A percentile compares a stretch with the other conserved stretches of the same genome.
Evolutionary conservation across 2,797 vertebrate species (phyloP).

Genomic region (Tympanoctomys barrerae): DNA sequence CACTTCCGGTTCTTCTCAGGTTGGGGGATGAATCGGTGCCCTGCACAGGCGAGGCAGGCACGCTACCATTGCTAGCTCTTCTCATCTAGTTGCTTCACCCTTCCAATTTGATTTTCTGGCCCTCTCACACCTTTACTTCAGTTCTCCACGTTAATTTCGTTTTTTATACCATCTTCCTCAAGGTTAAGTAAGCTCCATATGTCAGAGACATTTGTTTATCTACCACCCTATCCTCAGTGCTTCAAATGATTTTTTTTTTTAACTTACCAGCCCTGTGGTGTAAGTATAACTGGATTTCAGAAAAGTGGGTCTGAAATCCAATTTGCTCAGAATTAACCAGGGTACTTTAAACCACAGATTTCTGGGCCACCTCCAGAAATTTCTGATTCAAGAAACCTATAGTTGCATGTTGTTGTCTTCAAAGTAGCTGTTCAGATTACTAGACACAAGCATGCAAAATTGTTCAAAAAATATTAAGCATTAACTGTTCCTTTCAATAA

Average conservation of each 20-base stretch:
- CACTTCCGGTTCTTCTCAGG: not conserved
- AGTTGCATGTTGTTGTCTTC: too few relatives aligned
- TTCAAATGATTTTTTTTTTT: not conserved
- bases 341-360: not conserved
- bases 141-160: not conserved
- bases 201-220: not conserved
- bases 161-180: not conserved
- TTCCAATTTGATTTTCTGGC: not conserved
- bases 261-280: not conserved
- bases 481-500: too few relatives aligned
- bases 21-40: not conserved
- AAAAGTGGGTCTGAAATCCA: constrained; percentile 12
- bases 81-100: not conserved
- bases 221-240: not conserved
- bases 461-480: too few relatives aligned
- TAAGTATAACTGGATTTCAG: not conserved
- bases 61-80: not conserved
- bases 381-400: not conserved
- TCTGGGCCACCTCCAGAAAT: not conserved
- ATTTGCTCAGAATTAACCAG: not conserved
- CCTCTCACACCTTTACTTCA: not conserved
- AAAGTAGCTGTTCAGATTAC: too few relatives aligned
- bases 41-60: not conserved
- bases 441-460: too few relatives aligned
- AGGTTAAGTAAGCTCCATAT: not conserved